These are phyloP conservation scores for Trypoxylon attenuatum DNA, from an alignment of 2,888 invertebrate genomes.

Conservation along the genomic window DNA sequence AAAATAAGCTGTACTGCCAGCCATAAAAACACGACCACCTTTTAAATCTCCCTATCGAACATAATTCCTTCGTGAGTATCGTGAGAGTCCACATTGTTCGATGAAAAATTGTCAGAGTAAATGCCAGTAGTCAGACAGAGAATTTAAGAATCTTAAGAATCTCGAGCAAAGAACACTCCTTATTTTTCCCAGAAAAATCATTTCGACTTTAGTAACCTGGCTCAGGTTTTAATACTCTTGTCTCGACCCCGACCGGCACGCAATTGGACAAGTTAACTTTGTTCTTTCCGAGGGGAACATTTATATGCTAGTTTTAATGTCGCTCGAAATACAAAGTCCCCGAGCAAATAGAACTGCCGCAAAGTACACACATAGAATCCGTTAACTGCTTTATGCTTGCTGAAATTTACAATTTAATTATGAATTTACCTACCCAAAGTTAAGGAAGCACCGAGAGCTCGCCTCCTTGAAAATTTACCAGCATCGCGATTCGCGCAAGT, in stretches of 20 bases:
- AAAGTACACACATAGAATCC: not conserved
- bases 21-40: not conserved
- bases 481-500: no score
- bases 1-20: not conserved
- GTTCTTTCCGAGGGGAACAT: not conserved
- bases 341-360: no score
- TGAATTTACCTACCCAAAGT: no score
- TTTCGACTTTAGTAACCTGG: not conserved
- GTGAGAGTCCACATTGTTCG: no score
- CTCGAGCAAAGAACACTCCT: no score
- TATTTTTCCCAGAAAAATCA: no score
- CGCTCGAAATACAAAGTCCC: no score
- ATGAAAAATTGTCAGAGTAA: no score
- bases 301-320: not conserved
- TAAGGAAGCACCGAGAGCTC: no score
- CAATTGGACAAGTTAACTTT: not conserved
- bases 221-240: not conserved
- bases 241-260: not conserved
- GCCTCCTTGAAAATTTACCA: no score
- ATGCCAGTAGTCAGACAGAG: no score
- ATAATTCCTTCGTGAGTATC: no score
- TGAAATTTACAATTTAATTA: not conserved
- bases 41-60: constrained; percentile 5
- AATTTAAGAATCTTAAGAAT: not conserved
- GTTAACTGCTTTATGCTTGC: not conserved